These are phyloP conservation scores for Oscheius sp. DNA, from an alignment of 1,140 invertebrate species.

Conservation along the genomic window DNA sequence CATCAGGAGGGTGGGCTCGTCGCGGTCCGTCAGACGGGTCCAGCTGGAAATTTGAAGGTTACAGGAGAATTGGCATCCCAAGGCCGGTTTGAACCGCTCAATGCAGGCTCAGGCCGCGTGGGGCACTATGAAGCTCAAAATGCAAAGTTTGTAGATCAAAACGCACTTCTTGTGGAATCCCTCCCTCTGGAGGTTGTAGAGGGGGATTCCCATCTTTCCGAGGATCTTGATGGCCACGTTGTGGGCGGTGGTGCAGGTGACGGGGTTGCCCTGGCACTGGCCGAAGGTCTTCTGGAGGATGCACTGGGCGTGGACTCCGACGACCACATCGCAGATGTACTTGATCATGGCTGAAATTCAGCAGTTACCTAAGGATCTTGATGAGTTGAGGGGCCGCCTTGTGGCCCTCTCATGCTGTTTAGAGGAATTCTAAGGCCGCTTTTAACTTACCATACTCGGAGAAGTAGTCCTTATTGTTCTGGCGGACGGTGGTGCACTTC, in stretches of 20 bases:
- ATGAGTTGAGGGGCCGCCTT: too few species aligned
- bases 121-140: too few species aligned
- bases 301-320: background rate
- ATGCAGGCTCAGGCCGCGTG: too few species aligned
- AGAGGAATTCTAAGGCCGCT: too few species aligned
- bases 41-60: background rate
- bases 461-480: background rate
- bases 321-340: background rate
- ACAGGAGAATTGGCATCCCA: background rate
- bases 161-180: background rate
- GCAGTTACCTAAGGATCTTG: background rate
- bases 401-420: too few species aligned
- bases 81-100: too few species aligned
- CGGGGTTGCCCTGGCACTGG: background rate
- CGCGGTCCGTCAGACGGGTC: background rate
- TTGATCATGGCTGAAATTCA: constrained; percentile 13
- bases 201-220: constrained; percentile 18
- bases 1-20: constrained; percentile 7
- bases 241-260: background rate
- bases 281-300: background rate
- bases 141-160: too few species aligned
- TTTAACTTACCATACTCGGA: background rate
- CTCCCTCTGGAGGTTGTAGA: background rate
- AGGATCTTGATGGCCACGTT: constrained; percentile 4
- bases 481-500: background rate